These are phyloP conservation scores for Solea senegalensis DNA, from an alignment of 2,113 vertebrate genomes.

Conservation along the genomic window DNA sequence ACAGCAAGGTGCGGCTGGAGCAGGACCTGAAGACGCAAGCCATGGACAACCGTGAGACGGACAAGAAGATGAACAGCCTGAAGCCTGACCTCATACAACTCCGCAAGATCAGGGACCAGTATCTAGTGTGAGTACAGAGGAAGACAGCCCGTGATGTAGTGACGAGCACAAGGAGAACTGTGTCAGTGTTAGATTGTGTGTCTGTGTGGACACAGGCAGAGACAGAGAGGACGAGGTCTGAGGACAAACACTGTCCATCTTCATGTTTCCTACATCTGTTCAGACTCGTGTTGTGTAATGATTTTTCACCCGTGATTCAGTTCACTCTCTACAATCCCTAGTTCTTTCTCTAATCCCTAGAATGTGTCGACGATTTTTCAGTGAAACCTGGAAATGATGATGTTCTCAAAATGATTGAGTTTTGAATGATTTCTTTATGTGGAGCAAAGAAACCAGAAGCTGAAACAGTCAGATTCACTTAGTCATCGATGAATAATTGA, in stretches of 20 bases:
- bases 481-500: too few relatives aligned
- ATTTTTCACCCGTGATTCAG: not conserved
- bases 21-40: slow-evolving; percentile 96
- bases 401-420: too few relatives aligned
- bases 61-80: slow-evolving; percentile 99
- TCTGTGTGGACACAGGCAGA: not conserved
- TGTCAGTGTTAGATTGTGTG: not conserved
- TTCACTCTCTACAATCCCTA: too few relatives aligned
- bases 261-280: too few relatives aligned
- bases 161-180: not conserved
- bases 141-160: not conserved
- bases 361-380: too few relatives aligned
- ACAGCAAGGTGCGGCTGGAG: slow-evolving; percentile 93
- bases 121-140: slow-evolving; percentile 69
- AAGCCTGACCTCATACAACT: slow-evolving; percentile 97
- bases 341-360: too few relatives aligned
- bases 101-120: slow-evolving; percentile 96
- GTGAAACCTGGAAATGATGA: too few relatives aligned
- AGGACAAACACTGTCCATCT: too few relatives aligned
- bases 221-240: not conserved
- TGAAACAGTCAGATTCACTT: too few relatives aligned
- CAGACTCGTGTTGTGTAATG: not conserved
- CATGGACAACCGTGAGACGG: slow-evolving; percentile 94
- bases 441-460: too few relatives aligned
- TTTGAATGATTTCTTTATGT: too few relatives aligned